A percentile compares a stretch with the other conserved stretches of the same genome.
phyloP scores from a whole-genome alignment of 2,113 vertebrate species.

The Trichechus manatus region DNA sequence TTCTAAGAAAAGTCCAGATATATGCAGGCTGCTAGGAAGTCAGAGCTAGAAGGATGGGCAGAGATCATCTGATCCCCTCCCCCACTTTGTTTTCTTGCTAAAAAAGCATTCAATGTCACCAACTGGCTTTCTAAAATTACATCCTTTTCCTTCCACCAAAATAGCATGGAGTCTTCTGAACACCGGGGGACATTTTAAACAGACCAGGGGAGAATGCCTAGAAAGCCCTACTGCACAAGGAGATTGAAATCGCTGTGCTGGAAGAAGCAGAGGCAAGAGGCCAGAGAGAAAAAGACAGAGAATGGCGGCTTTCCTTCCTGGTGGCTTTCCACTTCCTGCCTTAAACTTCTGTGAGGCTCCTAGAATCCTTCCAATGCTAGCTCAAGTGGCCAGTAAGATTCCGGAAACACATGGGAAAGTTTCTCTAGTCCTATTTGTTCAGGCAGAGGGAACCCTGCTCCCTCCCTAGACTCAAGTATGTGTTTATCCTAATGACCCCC shows the following conservation, averaged over 20 bases:
- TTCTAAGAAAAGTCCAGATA: not conserved
- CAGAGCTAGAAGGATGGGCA: not conserved
- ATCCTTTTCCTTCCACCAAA: not conserved
- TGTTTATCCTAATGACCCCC: conserved; percentile 79
- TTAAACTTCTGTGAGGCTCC: not conserved
- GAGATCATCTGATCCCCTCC: not conserved
- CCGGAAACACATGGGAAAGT: conserved; percentile 56
- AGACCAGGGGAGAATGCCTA: not conserved
- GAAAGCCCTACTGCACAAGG: not conserved
- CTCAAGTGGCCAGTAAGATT: conserved; percentile 62
- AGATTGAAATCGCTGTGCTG: not conserved
- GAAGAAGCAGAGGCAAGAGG: not conserved
- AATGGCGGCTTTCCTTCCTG: not conserved
- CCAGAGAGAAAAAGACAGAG: conserved; percentile 13
- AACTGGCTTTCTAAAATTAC: conserved; percentile 15
- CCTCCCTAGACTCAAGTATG: conserved; percentile 65
- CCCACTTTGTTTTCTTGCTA: conserved; percentile 13
- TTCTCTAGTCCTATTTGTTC: conserved; percentile 59
- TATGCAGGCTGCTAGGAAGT: not conserved
- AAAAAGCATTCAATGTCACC: not conserved
- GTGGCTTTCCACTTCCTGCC: conserved; percentile 25
- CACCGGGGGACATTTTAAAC: not conserved
- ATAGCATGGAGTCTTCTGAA: not conserved
- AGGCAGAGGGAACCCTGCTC: conserved; percentile 43
- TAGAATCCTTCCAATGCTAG: not conserved